Conservation (phyloP, 1,140 invertebrate genomes). For the Drosophila chauvacae region DNA sequence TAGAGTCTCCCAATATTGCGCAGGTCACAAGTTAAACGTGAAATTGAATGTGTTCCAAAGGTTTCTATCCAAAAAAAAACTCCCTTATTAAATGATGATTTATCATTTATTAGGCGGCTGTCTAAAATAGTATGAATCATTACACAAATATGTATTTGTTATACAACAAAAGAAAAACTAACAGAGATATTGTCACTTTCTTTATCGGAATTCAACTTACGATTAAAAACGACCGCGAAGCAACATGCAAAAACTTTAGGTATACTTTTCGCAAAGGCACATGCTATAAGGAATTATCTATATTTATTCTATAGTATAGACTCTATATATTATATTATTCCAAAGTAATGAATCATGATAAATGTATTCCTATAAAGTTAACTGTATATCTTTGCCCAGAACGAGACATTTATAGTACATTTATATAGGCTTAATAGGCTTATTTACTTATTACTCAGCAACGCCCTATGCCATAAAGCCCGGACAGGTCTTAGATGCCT, state of each 20-base stretch:
- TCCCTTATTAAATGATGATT: background rate
- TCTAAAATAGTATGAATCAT: constrained; percentile 50
- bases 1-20: background rate
- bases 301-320: background rate
- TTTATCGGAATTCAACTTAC: constrained; percentile 18
- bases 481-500: constrained; percentile 29
- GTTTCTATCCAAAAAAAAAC: background rate
- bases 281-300: background rate
- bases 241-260: constrained; percentile 17
- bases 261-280: background rate
- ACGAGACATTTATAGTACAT: background rate
- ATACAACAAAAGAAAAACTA: constrained; percentile 2
- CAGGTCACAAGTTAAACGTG: constrained; percentile 11
- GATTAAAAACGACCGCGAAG: constrained; percentile 2
- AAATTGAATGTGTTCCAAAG: background rate
- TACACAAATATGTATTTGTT: constrained; percentile 21
- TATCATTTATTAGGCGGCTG: constrained; percentile 35
- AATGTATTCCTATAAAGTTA: background rate
- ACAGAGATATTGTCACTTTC: constrained; percentile 26
- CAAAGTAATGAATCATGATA: constrained; percentile 1
- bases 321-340: background rate
- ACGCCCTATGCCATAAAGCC: constrained; percentile 16
- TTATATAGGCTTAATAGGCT: constrained; percentile 3
- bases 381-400: background rate
- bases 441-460: constrained; percentile 26